phyloP scores from a whole-genome alignment of 2,113 vertebrate species.

The Melanerpes formicivorus region DNA sequence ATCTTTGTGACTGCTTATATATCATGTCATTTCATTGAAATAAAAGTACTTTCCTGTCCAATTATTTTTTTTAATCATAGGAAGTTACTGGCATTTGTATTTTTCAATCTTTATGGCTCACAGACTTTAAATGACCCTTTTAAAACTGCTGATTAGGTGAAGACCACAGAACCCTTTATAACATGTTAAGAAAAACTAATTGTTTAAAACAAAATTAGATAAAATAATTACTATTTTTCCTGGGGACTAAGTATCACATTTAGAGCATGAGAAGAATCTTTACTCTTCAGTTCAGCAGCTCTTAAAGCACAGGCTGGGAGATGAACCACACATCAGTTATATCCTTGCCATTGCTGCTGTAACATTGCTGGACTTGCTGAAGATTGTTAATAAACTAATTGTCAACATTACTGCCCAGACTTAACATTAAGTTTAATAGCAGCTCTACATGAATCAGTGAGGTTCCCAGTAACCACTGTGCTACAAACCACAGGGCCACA shows the following conservation, averaged over 20 bases:
- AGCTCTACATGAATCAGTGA: neutral
- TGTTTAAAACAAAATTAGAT: neutral
- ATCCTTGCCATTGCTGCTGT: neutral
- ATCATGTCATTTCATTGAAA: neutral
- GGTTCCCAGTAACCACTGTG: neutral
- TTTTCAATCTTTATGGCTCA: slow-evolving; percentile 1
- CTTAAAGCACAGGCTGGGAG: neutral
- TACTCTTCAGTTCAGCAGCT: neutral
- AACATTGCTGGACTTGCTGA: neutral
- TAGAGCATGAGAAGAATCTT: neutral
- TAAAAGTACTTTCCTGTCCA: neutral
- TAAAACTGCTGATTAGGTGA: neutral
- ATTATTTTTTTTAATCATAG: slow-evolving; percentile 6
- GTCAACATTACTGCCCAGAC: neutral
- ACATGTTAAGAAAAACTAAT: neutral
- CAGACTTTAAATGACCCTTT: neutral
- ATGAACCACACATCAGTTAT: rapidly evolving
- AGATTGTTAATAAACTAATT: neutral
- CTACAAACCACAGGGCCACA: neutral
- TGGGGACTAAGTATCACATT: neutral
- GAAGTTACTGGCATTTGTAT: slow-evolving; percentile 7
- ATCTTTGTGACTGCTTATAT: neutral
- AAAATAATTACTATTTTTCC: slow-evolving; percentile 7
- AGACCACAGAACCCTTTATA: neutral
- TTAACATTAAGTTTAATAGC: neutral